Percentiles rank a stretch among this genome's conserved stretches.
phyloP scores from a whole-genome alignment of 1,140 invertebrate genomes.

The Lepidurus couesii region DNA sequence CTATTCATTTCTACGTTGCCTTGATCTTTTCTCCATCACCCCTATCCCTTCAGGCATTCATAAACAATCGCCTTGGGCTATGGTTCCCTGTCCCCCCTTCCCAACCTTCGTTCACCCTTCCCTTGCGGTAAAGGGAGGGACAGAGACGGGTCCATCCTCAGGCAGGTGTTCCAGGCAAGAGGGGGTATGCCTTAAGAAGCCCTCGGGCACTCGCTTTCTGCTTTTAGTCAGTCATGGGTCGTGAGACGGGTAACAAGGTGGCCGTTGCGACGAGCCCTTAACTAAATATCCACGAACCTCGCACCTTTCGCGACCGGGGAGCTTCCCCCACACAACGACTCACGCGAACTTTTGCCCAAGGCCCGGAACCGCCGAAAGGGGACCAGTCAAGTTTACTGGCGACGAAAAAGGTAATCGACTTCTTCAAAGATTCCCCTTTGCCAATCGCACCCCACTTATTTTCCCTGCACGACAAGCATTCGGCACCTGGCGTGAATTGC shows the following conservation, averaged over 20 bases:
- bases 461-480: neutral
- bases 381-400: neutral
- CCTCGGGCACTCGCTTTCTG: slow-evolving; percentile 3
- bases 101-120: neutral
- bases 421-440: neutral
- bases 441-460: neutral
- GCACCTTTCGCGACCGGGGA: neutral
- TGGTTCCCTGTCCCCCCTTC: no score
- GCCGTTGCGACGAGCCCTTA: neutral
- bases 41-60: no score
- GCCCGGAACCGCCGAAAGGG: neutral
- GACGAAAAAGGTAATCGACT: neutral
- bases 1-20: no score
- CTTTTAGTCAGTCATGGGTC: slow-evolving; percentile 7
- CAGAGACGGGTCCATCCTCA: neutral
- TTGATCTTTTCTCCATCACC: no score
- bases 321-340: neutral
- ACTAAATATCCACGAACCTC: slow-evolving; percentile 1
- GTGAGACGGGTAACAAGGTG: neutral
- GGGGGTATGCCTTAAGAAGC: neutral
- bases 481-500: neutral
- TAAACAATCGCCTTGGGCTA: no score
- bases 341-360: neutral
- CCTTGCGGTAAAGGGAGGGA: neutral
- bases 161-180: neutral